Base-by-base conservation (phyloP, 2,113 vertebrate genomes). In the Malaclemys terrapin region DNA sequence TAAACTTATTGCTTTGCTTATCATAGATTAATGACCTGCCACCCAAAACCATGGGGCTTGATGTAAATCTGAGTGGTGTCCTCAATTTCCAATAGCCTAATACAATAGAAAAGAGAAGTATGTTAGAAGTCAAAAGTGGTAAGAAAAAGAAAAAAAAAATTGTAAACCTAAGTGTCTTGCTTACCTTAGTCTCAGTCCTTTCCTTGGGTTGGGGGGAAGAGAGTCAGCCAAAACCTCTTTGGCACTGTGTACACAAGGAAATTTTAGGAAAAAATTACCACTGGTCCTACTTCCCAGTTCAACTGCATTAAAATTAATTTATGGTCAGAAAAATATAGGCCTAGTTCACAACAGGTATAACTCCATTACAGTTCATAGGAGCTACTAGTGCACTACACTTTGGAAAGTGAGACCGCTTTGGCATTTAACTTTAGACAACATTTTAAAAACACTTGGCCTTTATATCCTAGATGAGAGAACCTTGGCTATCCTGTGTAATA, bases 1-100 rank as follows among this genome's bases (percentile, higher is more conserved):
- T 95, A 52, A 45, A 78, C 93, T 93, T 91, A 84, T 89, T 84
- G 31, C 62, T 93, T 25, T 93, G 87, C 90, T 89, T 84, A 89
- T 83, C 80, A 65, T 47, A 65, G 83, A 78, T 57, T 94, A 92
- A 53, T 80, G 94, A 91, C 80, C 85, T 94, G 62, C 38, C 19
- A 76, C 13, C 38, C 72, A 76, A 25, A 45, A 45, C 8, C 22
- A 76, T 25, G 8, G 22, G 22, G 42, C 65, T 72, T 72, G 65
- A 10, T 72, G 9, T 87, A 78, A 88, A 93, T 57, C 82, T 91
- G 78, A 94, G 88, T 82, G 88, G 59, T 22, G 20, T 84, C 14
- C 47, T 93, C 76, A 89, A 45, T 25, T n/a, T 69, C 62, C 16
- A 65, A 16, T 65, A 14, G 8, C 75, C 87, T 90, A 10, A 69